phyloP scores from a whole-genome alignment of 2,113 vertebrate genomes.

The Crocuta crocuta region DNA sequence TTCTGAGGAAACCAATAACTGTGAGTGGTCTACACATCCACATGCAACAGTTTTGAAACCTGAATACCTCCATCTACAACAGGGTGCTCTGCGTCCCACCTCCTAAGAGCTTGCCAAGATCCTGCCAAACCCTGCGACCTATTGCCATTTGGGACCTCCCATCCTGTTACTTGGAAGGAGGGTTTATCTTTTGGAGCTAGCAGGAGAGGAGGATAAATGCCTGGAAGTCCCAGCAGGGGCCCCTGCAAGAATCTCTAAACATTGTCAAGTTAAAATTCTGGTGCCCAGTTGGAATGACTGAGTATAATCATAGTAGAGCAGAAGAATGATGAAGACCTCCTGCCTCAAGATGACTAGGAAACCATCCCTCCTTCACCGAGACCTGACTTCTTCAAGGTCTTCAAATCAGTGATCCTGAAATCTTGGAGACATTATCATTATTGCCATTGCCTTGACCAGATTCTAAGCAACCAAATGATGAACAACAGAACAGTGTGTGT shows the following conservation, averaged over 20 bases:
- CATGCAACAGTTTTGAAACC: slow-evolving; percentile 13
- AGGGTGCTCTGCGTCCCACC: neutral
- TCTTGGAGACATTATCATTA: neutral
- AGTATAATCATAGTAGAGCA: neutral
- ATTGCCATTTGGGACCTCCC: neutral
- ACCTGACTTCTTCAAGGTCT: neutral
- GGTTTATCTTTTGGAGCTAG: slow-evolving; percentile 32
- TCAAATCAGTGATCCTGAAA: neutral
- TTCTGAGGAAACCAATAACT: slow-evolving; percentile 25
- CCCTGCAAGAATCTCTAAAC: neutral
- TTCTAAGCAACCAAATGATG: slow-evolving; percentile 9
- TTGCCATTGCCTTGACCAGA: neutral
- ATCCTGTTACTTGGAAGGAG: slow-evolving; percentile 48
- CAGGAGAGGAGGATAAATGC: neutral
- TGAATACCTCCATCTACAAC: neutral
- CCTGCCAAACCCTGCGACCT: neutral
- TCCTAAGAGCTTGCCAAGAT: neutral
- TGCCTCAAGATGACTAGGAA: neutral
- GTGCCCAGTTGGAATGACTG: neutral
- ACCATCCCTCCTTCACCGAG: neutral
- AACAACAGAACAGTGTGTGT: neutral
- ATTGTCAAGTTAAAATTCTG: slow-evolving; percentile 41
- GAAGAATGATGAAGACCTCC: neutral
- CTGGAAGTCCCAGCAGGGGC: neutral
- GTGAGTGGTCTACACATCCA: neutral